A percentile compares a stretch with the other conserved stretches of the same genome.
These are phyloP conservation scores for Botia almorhae DNA, from an alignment of 2,797 vertebrate species.

Conservation along the genomic window DNA sequence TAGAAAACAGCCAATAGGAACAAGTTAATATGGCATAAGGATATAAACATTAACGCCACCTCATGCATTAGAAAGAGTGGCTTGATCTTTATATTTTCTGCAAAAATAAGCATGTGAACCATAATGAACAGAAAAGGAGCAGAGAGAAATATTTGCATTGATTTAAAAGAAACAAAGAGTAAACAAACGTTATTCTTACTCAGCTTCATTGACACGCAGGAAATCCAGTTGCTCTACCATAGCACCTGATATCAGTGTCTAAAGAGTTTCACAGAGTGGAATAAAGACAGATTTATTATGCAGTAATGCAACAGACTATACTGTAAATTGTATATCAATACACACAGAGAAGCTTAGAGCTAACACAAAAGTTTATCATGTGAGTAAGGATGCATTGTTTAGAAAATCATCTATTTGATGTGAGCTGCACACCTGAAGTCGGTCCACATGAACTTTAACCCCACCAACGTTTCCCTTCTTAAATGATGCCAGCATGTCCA, in stretches of 20 bases:
- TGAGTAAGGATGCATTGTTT: not conserved
- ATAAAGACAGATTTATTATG: not conserved
- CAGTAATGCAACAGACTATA: not conserved
- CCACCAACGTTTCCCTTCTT: constrained; percentile 92
- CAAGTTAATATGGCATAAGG: not conserved
- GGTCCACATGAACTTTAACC: constrained; percentile 96
- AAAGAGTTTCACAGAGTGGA: constrained; percentile 66
- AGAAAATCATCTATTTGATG: not conserved
- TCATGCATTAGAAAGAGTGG: not conserved
- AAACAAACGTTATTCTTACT: constrained; percentile 79
- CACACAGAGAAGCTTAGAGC: not conserved
- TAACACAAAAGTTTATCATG: not conserved
- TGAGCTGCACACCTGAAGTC: constrained; percentile 87
- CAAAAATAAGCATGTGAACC: not conserved
- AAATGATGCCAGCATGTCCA: constrained; percentile 97
- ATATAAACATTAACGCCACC: not conserved
- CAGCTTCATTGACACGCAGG: constrained; percentile 89
- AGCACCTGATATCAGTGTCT: constrained; percentile 97
- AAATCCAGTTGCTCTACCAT: constrained; percentile 97
- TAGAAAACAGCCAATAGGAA: constrained; percentile 29
- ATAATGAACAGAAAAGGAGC: not conserved
- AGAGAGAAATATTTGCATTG: not conserved
- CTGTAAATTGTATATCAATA: not conserved
- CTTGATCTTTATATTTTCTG: not conserved
- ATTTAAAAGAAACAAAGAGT: not conserved